Evolutionary conservation across 2,888 invertebrate genomes (phyloP).

Genomic region (Spisula subtruncata): DNA sequence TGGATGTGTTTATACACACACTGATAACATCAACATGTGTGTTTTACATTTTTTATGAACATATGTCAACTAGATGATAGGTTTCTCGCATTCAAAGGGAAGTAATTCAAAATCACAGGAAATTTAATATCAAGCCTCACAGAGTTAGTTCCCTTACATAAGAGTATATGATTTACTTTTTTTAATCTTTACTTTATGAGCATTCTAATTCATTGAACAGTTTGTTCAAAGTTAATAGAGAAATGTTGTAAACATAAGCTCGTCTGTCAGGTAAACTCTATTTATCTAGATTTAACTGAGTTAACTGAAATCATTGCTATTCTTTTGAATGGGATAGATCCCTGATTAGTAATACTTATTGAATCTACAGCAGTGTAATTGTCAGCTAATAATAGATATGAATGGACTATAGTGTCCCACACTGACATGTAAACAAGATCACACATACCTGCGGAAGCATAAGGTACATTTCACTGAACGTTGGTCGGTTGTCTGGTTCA

Average conservation of each 20-base stretch:
- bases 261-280: no score
- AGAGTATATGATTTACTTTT: no score
- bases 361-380: no score
- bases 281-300: no score
- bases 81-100: background rate
- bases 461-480: constrained; percentile 94
- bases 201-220: no score
- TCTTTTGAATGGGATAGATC: no score
- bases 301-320: no score
- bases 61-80: background rate
- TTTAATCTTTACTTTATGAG: no score
- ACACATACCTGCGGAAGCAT: constrained; percentile 91
- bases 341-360: no score
- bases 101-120: background rate
- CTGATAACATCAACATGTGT: background rate
- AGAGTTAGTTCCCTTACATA: background rate
- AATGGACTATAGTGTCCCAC: background rate
- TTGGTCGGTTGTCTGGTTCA: constrained; percentile 95
- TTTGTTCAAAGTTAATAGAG: no score
- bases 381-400: no score
- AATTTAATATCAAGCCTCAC: background rate
- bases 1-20: background rate
- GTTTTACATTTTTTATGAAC: background rate
- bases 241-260: no score
- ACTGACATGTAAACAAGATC: background rate